Evolutionary conservation across 1,140 invertebrate genomes (phyloP).

Genomic region (Pogonognathellus flavescens): DNA sequence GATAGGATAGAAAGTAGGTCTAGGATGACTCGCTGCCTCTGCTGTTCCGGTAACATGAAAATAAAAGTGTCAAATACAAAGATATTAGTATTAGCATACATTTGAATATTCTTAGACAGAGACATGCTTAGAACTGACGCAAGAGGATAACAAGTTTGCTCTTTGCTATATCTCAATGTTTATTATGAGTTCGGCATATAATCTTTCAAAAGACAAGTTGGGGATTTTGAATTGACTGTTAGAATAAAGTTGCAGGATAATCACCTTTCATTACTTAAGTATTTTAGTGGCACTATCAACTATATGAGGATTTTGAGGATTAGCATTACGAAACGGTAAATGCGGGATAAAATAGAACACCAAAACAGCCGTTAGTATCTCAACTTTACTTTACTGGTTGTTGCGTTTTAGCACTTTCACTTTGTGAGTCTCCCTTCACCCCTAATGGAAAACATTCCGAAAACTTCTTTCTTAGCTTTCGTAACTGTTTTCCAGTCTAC

Average conservation of each 20-base stretch:
- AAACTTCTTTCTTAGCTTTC: too few species aligned
- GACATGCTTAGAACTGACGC: conserved; percentile 10
- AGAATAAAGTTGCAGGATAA: background rate
- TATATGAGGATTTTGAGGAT: too few species aligned
- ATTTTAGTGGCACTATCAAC: too few species aligned
- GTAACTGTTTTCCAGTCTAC: too few species aligned
- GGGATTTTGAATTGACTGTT: background rate
- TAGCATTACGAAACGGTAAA: too few species aligned
- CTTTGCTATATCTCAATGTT: background rate
- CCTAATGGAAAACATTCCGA: too few species aligned
- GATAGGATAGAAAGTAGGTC: background rate
- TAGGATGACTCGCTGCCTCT: background rate
- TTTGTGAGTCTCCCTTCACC: too few species aligned
- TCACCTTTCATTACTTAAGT: too few species aligned
- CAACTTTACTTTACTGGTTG: too few species aligned
- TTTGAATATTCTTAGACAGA: conserved; percentile 1
- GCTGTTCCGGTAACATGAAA: background rate
- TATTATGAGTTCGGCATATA: background rate
- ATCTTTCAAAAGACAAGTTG: conserved; percentile 11
- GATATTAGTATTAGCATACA: conserved; percentile 29
- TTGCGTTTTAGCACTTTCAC: too few species aligned
- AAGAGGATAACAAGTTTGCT: conserved; percentile 10
- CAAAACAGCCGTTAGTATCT: too few species aligned
- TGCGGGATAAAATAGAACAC: too few species aligned
- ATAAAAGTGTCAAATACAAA: conserved; percentile 31